phyloP scores from a whole-genome alignment of 2,113 vertebrate genomes.

The Dendrocopos noguchii region DNA sequence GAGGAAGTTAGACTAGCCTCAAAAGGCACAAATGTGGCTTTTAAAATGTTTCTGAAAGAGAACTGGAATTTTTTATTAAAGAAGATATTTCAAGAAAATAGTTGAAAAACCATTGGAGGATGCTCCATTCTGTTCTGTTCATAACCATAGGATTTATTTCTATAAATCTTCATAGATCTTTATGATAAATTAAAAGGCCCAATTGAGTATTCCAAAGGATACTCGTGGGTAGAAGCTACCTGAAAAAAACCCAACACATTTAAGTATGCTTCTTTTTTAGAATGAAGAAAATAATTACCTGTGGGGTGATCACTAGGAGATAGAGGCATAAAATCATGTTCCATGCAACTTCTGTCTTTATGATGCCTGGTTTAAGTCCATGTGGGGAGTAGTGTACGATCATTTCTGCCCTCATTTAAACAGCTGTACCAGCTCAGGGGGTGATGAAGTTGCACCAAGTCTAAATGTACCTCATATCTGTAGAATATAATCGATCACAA shows the following conservation, averaged over 20 bases:
- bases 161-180: slow-evolving; percentile 17
- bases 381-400: not conserved
- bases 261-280: slow-evolving; percentile 10
- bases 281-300: slow-evolving; percentile 12
- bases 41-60: slow-evolving; percentile 21
- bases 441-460: not conserved
- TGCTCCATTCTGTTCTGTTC: not conserved
- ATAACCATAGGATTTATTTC: not conserved
- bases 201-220: slow-evolving; percentile 15
- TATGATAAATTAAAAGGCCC: not conserved
- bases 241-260: not conserved
- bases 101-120: not conserved
- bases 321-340: not conserved
- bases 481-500: not conserved
- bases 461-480: not conserved
- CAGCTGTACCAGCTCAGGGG: slow-evolving; percentile 15
- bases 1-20: not conserved
- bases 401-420: slow-evolving; percentile 32
- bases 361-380: slow-evolving; percentile 20
- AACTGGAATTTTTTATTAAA: not conserved
- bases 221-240: not conserved
- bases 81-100: not conserved
- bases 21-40: not conserved
- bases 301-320: not conserved
- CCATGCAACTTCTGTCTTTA: not conserved